Base-by-base conservation (phyloP, 1,140 invertebrate genomes). In the Sycobia sp. region DNA sequence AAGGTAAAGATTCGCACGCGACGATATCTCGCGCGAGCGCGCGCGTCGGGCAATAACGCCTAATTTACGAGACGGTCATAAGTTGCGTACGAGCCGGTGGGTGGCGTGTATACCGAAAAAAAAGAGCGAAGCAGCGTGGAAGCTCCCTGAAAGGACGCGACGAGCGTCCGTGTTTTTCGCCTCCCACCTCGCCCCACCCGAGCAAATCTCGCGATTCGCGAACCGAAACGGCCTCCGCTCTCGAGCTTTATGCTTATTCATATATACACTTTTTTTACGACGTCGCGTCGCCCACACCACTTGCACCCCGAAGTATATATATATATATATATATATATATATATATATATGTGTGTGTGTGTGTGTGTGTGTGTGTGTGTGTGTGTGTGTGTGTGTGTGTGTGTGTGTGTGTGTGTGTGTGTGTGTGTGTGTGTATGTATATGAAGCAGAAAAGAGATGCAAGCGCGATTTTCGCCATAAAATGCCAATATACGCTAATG, bases 51-150 rank as follows among this genome's bases (percentile, higher is more conserved):
- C 51, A 62, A 62, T 62, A 55, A 55, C 61, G 61, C 25, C 36
- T 62, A 62, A 62, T 62, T 62, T 62, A 62, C 53, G 51, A 62
- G 43, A 11, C 27, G 29, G 41, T 36, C 55, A 20, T 57, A 46
- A 57, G 53, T 25, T 34, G 10, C 51, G 9, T n/a, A n/a, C n/a
- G n/a, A n/a, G n/a, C n/a, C n/a, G n/a, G n/a, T n/a, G 20, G 16
- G 18, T n/a, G 27, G n/a, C 51, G 51, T 29, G 27, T 27, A 36
- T n/a, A n/a, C 14, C 29, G 18, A 46, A 55, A n/a, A n/a, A n/a
- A 55, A 54, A 62, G 44, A 36, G 13, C 16, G 25, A 32, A 43
- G 27, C 4, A 22, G 29, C 58, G 49, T 44, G 53, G 34, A 44
- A 25, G 44, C n/a, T 39, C 50, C 16, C 38, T 3, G 18, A 36